Base-by-base conservation (phyloP, 2,797 vertebrate genomes). In the Hyperoplus immaculatus region DNA sequence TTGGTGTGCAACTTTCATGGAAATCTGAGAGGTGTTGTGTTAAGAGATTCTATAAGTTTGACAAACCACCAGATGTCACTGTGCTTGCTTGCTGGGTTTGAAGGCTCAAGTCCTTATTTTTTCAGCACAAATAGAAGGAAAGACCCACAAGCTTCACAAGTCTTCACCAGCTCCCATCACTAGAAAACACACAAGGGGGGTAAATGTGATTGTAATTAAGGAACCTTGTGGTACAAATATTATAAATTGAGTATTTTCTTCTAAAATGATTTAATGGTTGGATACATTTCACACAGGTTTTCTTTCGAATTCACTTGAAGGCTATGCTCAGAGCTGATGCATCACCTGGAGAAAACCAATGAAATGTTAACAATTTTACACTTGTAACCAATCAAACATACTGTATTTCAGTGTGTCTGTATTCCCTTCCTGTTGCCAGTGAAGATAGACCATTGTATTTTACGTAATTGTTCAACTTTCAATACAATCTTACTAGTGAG, bases 401-500 rank as follows among this genome's bases (percentile, higher is more conserved):
- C 15, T 16, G 21, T 21, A 21, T 21, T 21, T 64, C 10, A 6
- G 21, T n/a, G 11, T 65, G 45, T 58, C 62, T 80, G 72, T 14
- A 55, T 82, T 71, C 21, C 21, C 21, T 21, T 21, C 21, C 21
- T 53, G 73, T 67, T 46, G 39, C 77, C 59, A 70, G 15, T 61
- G 42, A 77, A 78, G 56, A 41, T 64, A 46, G 58, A 71, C 80
- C 76, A 59, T 79, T 81, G 81, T 45, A 66, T 70, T 72, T 53
- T 29, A 69, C 60, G 59, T 72, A 83, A 80, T 68, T 78, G 51
- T 66, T 29, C 55, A 58, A 64, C 78, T 78, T 85, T 75, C 81
- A 87, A 84, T 88, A 86, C 71, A 75, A 71, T 55, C 39, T 56
- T 1, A 47, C 57, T 72, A 64, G 50, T 74, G 71, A 81, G 54